Evolutionary conservation across 2,888 invertebrate species (phyloP).

Genomic region (Epirrhoe tristata): DNA sequence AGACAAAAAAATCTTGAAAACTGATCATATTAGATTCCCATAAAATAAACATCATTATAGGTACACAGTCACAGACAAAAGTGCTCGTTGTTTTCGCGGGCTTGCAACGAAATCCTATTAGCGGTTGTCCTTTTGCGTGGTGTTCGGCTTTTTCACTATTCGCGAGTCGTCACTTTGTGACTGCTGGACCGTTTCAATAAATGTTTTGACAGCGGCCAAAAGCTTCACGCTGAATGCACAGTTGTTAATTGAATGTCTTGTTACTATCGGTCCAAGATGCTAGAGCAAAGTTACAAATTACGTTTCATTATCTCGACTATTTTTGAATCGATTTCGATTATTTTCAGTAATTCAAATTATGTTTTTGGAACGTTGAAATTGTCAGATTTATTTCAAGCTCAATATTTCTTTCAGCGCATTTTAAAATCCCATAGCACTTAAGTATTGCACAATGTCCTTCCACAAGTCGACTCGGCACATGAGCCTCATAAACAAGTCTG

Average conservation of each 20-base stretch:
- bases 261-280: background rate
- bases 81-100: slow-evolving; percentile 27
- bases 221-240: slow-evolving; percentile 17
- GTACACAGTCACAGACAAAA: slow-evolving; percentile 25
- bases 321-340: no score
- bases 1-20: background rate
- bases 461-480: slow-evolving; percentile 31
- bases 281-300: background rate
- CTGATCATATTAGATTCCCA: slow-evolving; percentile 40
- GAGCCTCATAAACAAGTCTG: slow-evolving; percentile 41
- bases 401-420: background rate
- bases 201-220: slow-evolving; percentile 43
- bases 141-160: slow-evolving; percentile 28
- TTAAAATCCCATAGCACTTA: slow-evolving; percentile 16
- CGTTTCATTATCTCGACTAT: no score
- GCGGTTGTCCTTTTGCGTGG: slow-evolving; percentile 26
- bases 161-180: slow-evolving; percentile 32
- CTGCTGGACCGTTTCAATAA: slow-evolving; percentile 35
- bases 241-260: slow-evolving; percentile 17
- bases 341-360: no score
- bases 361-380: no score
- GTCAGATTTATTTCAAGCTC: background rate
- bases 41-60: slow-evolving; percentile 24
- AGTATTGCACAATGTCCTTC: slow-evolving; percentile 26
- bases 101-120: slow-evolving; percentile 35